phyloP scores from a whole-genome alignment of 2,888 invertebrate genomes.

The Leptinotarsa juncta region DNA sequence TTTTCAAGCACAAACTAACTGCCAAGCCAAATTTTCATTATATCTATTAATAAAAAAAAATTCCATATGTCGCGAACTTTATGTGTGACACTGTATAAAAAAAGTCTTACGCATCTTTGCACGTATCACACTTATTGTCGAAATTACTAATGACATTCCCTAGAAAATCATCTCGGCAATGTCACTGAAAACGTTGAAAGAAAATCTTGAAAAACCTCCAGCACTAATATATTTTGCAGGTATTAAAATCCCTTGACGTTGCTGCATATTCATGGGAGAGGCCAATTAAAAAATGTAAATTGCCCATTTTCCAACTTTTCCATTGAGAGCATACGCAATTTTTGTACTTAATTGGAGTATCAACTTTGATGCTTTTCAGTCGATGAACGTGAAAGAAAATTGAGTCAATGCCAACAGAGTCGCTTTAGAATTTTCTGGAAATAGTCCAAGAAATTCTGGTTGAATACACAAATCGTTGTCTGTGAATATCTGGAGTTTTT shows the following conservation, averaged over 20 bases:
- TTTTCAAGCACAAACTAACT: too few relatives aligned
- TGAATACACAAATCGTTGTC: too few relatives aligned
- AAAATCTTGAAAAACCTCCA: background rate
- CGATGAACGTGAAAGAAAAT: background rate
- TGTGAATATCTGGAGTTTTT: too few relatives aligned
- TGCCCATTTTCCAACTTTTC: conserved; percentile 4
- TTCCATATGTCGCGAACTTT: too few relatives aligned
- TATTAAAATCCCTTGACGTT: background rate
- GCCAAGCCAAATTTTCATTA: too few relatives aligned
- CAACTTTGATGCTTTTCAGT: background rate
- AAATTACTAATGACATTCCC: too few relatives aligned
- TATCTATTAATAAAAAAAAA: too few relatives aligned
- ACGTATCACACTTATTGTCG: too few relatives aligned
- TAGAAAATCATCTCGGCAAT: too few relatives aligned
- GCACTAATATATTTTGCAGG: background rate
- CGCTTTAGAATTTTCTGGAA: background rate
- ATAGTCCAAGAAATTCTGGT: background rate
- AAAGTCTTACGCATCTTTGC: too few relatives aligned
- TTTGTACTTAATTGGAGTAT: background rate
- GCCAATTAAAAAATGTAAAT: conserved; percentile 10
- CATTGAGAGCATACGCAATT: conserved; percentile 4
- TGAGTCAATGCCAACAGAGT: background rate
- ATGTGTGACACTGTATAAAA: too few relatives aligned
- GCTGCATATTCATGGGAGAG: background rate
- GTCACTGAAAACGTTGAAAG: background rate